phyloP scores from a whole-genome alignment of 1,140 invertebrate genomes.

The Lysiphlebus fabarum region DNA sequence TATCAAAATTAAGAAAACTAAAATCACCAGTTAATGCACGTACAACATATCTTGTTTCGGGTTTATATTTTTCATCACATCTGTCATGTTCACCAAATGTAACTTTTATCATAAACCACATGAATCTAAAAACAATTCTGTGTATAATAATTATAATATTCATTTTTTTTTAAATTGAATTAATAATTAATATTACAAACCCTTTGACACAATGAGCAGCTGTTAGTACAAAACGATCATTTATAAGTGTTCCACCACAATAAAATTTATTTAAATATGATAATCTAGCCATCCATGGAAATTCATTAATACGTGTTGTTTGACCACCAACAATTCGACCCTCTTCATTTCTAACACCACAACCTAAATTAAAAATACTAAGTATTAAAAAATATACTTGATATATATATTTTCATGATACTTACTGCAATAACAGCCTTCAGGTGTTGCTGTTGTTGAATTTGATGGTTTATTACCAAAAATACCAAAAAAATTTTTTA shows the following conservation, averaged over 20 bases:
- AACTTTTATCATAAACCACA: slow-evolving; percentile 88
- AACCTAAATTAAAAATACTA: slow-evolving; percentile 59
- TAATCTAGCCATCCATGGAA: slow-evolving; percentile 78
- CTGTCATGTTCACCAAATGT: slow-evolving; percentile 80
- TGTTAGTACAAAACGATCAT: slow-evolving; percentile 75
- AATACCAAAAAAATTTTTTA: slow-evolving; percentile 46
- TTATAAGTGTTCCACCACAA: slow-evolving; percentile 80
- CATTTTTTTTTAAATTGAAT: slow-evolving; percentile 5
- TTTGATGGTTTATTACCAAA: slow-evolving; percentile 45
- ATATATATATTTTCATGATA: slow-evolving; percentile 21
- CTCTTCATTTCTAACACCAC: slow-evolving; percentile 74
- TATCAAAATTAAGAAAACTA: slow-evolving; percentile 78
- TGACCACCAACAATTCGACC: slow-evolving; percentile 75
- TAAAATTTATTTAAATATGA: slow-evolving; percentile 82
- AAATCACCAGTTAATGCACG: slow-evolving; percentile 73
- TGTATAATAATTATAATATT: slow-evolving; percentile 13
- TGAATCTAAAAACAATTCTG: slow-evolving; percentile 65
- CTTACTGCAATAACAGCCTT: slow-evolving; percentile 47
- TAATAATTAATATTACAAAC: slow-evolving; percentile 50
- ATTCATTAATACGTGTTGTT: slow-evolving; percentile 69
- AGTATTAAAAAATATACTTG: slow-evolving; percentile 7
- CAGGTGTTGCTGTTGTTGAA: slow-evolving; percentile 21
- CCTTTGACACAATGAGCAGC: slow-evolving; percentile 83
- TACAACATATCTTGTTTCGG: slow-evolving; percentile 73
- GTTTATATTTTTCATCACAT: slow-evolving; percentile 66